Percentiles rank a stretch among this genome's conserved stretches.
phyloP scores from a whole-genome alignment of 2,113 vertebrate species.

The Arvicanthis niloticus region DNA sequence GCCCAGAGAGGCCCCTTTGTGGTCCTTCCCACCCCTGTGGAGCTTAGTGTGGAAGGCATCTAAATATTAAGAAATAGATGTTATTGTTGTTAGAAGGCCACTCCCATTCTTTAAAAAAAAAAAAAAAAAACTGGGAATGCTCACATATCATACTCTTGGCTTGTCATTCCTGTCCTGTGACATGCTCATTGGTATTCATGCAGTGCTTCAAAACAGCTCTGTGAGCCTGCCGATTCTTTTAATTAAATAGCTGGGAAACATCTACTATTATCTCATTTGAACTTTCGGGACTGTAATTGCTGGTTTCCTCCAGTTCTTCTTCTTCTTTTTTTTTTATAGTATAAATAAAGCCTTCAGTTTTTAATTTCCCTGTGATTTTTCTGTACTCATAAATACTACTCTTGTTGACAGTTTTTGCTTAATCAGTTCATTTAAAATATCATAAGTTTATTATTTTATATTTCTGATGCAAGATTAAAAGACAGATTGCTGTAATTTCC shows the following conservation, averaged over 20 bases:
- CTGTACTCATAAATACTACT: slow-evolving; percentile 39
- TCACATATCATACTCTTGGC: slow-evolving; percentile 29
- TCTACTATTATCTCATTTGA: slow-evolving; percentile 70
- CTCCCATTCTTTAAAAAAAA: background rate
- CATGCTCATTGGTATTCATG: slow-evolving; percentile 63
- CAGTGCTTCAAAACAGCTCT: slow-evolving; percentile 32
- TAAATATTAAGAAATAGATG: slow-evolving; percentile 48
- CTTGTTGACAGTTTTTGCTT: slow-evolving; percentile 30
- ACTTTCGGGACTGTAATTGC: slow-evolving; percentile 65
- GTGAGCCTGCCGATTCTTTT: slow-evolving; percentile 61
- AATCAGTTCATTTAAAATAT: slow-evolving; percentile 44
- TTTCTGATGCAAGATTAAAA: slow-evolving; percentile 56
- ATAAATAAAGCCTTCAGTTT: slow-evolving; percentile 61
- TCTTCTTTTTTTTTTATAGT: slow-evolving; percentile 50
- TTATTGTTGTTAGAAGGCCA: slow-evolving; percentile 46
- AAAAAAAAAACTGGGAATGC: background rate
- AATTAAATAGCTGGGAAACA: slow-evolving; percentile 71
- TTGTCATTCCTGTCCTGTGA: background rate
- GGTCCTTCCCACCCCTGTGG: slow-evolving; percentile 43
- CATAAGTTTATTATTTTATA: slow-evolving; percentile 64
- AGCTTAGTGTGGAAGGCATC: background rate
- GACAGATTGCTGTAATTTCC: slow-evolving; percentile 53
- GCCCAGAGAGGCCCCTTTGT: background rate
- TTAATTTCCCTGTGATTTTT: slow-evolving; percentile 65
- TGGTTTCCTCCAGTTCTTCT: slow-evolving; percentile 55